phyloP scores from a whole-genome alignment of 2,888 invertebrate species.

The Neoitamus cyanurus region DNA sequence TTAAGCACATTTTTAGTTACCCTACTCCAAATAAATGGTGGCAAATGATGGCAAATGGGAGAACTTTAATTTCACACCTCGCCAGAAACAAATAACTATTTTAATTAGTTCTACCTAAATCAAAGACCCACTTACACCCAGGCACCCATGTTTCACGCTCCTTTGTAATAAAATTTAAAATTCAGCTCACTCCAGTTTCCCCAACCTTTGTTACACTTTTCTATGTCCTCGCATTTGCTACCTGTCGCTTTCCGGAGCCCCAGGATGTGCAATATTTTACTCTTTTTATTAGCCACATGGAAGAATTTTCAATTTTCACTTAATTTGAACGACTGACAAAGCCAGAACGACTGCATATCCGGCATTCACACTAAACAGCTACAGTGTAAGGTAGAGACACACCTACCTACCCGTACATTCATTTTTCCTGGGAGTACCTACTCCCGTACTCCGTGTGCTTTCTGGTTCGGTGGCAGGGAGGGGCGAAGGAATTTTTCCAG shows the following conservation, averaged over 20 bases:
- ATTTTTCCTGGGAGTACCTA: neutral
- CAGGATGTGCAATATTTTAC: neutral
- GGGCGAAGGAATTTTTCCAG: neutral
- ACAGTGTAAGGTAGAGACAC: neutral
- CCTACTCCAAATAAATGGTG: no score
- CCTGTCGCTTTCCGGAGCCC: neutral
- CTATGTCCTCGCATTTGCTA: neutral
- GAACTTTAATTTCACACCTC: neutral
- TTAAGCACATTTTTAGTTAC: no score
- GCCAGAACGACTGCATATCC: conserved; percentile 20
- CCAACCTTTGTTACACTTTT: neutral
- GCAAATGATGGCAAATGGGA: no score
- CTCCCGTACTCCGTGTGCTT: neutral
- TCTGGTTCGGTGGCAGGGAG: neutral
- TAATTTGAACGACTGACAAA: conserved; percentile 39
- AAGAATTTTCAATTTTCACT: conserved; percentile 42
- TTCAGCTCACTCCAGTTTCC: neutral
- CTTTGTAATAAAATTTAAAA: neutral
- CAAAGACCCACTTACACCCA: neutral
- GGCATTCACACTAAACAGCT: neutral
- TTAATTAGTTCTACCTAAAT: neutral
- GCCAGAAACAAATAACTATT: neutral
- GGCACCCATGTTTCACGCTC: neutral
- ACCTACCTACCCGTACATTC: neutral
- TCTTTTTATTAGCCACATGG: conserved; percentile 25